Conservation (phyloP, 2,888 invertebrate genomes). For the Eulithis testata region DNA sequence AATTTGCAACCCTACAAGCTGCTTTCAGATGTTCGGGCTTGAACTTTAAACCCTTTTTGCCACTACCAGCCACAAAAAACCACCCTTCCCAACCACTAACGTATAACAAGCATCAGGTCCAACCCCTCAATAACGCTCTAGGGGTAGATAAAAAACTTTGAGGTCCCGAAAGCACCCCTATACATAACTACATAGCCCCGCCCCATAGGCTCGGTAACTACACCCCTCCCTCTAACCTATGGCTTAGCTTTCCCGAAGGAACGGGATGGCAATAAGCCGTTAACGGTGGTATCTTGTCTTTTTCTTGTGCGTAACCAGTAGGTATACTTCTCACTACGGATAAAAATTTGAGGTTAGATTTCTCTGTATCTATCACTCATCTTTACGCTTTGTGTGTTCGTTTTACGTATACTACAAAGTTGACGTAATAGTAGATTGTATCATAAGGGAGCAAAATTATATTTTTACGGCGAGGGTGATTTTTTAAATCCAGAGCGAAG, state of each 20-base stretch:
- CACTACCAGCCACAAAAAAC: not conserved
- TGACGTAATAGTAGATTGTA: no score
- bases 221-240: constrained; percentile 63
- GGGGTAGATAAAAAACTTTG: constrained; percentile 2
- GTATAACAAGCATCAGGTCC: not conserved
- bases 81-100: not conserved
- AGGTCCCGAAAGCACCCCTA: constrained; percentile 36
- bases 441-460: no score
- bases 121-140: not conserved
- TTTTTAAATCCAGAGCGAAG: no score
- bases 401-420: no score
- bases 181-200: constrained; percentile 47
- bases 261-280: constrained; percentile 59
- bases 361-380: not conserved
- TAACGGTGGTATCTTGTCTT: constrained; percentile 24
- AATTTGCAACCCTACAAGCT: no score
- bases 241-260: constrained; percentile 57
- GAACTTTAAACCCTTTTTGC: no score
- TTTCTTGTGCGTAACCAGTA: not conserved
- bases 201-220: constrained; percentile 72
- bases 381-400: not conserved
- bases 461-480: no score
- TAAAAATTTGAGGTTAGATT: not conserved
- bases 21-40: no score
- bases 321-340: not conserved